Conservation (phyloP, 2,888 invertebrate genomes). For the Tetropium fuscum region DNA sequence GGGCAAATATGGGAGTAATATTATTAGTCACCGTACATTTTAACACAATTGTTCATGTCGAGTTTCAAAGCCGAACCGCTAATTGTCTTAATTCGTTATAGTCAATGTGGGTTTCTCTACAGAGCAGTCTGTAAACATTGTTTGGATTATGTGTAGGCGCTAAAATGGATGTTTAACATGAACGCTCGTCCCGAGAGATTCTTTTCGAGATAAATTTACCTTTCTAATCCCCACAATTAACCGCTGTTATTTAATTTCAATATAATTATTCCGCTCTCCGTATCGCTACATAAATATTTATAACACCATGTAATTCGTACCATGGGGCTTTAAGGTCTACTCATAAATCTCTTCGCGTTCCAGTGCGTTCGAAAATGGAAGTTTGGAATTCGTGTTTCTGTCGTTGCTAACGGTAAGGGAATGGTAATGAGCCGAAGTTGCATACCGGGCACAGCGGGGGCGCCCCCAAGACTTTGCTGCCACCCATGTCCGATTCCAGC, state of each 20-base stretch:
- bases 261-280: conserved; percentile 5
- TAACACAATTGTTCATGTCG: conserved; percentile 52
- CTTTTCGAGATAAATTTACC: conserved; percentile 22
- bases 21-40: conserved; percentile 50
- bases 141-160: conserved; percentile 43
- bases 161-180: conserved; percentile 45
- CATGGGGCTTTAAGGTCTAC: neutral
- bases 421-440: too few relatives aligned
- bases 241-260: conserved; percentile 8
- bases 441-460: too few relatives aligned
- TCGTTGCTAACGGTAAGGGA: too few relatives aligned
- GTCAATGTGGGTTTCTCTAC: conserved; percentile 54
- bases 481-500: too few relatives aligned
- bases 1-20: conserved; percentile 41
- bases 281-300: neutral
- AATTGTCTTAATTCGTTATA: conserved; percentile 61
- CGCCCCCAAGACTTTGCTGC: too few relatives aligned
- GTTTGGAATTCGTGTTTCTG: too few relatives aligned
- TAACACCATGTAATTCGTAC: neutral
- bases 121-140: conserved; percentile 54
- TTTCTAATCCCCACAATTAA: conserved; percentile 21
- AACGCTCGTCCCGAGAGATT: conserved; percentile 11
- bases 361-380: too few relatives aligned
- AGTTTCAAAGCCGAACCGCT: conserved; percentile 57
- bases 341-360: neutral